phyloP scores from a whole-genome alignment of 2,888 invertebrate species.

The Drosophila bunnanda region DNA sequence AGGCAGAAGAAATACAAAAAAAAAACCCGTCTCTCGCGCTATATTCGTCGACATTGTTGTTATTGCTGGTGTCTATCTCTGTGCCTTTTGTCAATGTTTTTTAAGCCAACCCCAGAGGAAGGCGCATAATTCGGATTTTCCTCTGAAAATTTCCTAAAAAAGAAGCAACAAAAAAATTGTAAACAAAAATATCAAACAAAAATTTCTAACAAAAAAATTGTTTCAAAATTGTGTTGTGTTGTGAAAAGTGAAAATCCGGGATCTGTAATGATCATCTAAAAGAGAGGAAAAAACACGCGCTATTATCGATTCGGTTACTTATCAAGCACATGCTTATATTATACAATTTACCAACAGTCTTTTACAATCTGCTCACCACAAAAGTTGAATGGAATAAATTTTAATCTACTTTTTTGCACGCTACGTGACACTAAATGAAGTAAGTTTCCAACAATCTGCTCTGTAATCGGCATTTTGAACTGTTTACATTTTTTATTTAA shows the following conservation, averaged over 20 bases:
- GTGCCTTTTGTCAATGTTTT: constrained; percentile 47
- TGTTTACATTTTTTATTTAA: constrained; percentile 10
- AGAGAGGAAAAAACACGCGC: constrained; percentile 21
- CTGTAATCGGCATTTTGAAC: constrained; percentile 12
- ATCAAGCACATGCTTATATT: constrained; percentile 48
- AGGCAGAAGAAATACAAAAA: constrained; percentile 13
- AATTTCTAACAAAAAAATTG: constrained; percentile 13
- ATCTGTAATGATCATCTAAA: constrained; percentile 26
- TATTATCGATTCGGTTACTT: constrained; percentile 24
- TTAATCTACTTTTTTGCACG: constrained; percentile 51
- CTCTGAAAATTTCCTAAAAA: constrained; percentile 29
- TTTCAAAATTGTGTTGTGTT: constrained; percentile 31
- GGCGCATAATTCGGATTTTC: constrained; percentile 29
- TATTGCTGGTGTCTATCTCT: constrained; percentile 40
- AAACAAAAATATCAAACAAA: not conserved
- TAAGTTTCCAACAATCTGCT: constrained; percentile 49
- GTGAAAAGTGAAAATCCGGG: constrained; percentile 31
- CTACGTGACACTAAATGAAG: constrained; percentile 68
- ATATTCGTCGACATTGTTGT: constrained; percentile 45
- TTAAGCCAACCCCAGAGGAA: constrained; percentile 22
- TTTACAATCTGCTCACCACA: constrained; percentile 39
- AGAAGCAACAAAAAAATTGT: not conserved
- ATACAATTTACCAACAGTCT: constrained; percentile 41
- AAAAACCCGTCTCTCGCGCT: constrained; percentile 45
- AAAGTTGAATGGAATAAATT: constrained; percentile 61